Evolutionary conservation across 2,888 invertebrate species (phyloP).

Genomic region (Cataglyphis livida): DNA sequence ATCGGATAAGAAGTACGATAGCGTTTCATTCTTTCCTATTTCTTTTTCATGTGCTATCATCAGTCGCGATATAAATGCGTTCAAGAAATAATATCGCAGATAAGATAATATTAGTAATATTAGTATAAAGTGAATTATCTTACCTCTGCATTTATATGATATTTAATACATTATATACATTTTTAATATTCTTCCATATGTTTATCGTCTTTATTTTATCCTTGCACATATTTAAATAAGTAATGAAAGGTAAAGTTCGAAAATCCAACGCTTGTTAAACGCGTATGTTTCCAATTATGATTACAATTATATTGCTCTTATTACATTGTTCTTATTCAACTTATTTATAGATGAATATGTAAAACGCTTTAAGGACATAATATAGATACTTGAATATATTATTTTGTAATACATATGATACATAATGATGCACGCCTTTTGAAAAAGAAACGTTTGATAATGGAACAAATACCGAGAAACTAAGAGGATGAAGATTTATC

Average conservation of each 20-base stretch:
- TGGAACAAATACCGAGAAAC: neutral
- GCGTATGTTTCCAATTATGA: neutral
- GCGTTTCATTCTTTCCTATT: neutral
- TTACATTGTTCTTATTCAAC: neutral
- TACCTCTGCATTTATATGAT: neutral
- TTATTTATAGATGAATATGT: neutral
- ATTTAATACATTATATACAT: slow-evolving; percentile 7
- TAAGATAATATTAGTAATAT: neutral
- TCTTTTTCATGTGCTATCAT: slow-evolving; percentile 24
- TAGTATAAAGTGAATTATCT: slow-evolving; percentile 9
- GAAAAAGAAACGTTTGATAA: neutral
- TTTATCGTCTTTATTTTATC: slow-evolving; percentile 8
- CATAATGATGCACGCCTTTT: neutral
- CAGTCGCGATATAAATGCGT: neutral
- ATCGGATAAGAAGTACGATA: slow-evolving; percentile 42
- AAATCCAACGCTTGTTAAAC: slow-evolving; percentile 19
- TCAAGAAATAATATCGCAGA: slow-evolving; percentile 27
- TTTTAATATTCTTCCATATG: slow-evolving; percentile 14
- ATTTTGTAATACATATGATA: neutral
- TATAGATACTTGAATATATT: neutral
- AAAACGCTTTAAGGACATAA: neutral
- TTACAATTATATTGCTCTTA: slow-evolving; percentile 13
- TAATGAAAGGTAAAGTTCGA: slow-evolving; percentile 8
- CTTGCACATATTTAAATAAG: neutral
- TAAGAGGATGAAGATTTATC: neutral